Conservation (phyloP, 1,140 invertebrate species). For the Myzus persicae region DNA sequence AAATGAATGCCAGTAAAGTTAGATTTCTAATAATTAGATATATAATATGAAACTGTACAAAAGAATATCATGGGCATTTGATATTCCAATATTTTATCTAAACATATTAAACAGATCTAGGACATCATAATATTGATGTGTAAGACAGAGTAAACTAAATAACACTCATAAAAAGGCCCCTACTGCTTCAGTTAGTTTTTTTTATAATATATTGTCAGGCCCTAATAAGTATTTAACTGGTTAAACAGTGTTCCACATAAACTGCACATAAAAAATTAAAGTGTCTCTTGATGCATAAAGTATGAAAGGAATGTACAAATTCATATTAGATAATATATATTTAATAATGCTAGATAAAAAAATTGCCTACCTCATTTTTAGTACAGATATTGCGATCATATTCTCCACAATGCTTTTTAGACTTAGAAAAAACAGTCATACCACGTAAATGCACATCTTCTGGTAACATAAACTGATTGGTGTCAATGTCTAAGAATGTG, state of each 20-base stretch:
- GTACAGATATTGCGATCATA: background rate
- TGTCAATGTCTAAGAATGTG: background rate
- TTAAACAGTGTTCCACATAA: background rate
- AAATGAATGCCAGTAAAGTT: too few relatives aligned
- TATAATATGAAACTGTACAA: too few relatives aligned
- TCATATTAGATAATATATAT: background rate
- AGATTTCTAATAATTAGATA: too few relatives aligned
- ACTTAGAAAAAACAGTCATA: conserved; percentile 35
- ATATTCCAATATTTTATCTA: too few relatives aligned
- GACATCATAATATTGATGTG: too few relatives aligned
- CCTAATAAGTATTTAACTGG: background rate
- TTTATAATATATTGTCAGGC: too few relatives aligned
- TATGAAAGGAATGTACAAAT: background rate
- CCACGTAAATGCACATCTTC: conserved; percentile 51
- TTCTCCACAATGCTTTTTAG: conserved; percentile 17
- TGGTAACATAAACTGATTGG: background rate
- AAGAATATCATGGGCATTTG: too few relatives aligned
- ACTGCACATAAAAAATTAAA: background rate
- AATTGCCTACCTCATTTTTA: conserved; percentile 44
- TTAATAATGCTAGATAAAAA: background rate
- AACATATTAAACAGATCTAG: too few relatives aligned
- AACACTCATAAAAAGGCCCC: too few relatives aligned
- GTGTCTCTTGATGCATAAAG: background rate
- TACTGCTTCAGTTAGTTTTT: too few relatives aligned
- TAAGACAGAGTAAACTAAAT: too few relatives aligned